A percentile compares a stretch with the other conserved stretches of the same genome.
Evolutionary conservation across 2,888 invertebrate species (phyloP).

Genomic region (Cephus spinipes): DNA sequence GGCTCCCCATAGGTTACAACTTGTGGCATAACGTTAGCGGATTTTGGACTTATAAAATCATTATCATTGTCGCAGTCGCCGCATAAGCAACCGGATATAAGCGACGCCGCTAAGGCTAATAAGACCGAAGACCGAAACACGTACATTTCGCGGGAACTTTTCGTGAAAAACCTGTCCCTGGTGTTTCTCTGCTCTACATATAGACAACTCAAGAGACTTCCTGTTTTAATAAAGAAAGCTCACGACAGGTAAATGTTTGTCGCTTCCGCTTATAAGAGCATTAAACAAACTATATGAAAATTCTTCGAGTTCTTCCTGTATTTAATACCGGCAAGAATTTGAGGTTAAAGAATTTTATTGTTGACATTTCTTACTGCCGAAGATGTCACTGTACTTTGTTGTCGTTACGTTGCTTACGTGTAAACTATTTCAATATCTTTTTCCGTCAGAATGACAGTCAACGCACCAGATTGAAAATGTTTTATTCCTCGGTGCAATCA

Average conservation of each 20-base stretch:
- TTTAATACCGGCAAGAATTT: neutral
- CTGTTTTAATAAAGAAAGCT: slow-evolving; percentile 7
- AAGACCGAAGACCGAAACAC: slow-evolving; percentile 8
- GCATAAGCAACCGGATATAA: neutral
- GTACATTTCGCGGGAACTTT: slow-evolving; percentile 15
- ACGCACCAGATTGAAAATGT: neutral
- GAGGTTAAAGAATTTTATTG: neutral
- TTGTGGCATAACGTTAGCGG: slow-evolving; percentile 20
- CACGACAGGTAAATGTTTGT: neutral
- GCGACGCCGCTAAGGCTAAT: slow-evolving; percentile 12
- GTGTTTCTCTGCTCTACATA: slow-evolving; percentile 13
- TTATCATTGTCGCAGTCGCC: neutral
- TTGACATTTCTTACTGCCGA: no score
- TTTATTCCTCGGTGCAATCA: neutral
- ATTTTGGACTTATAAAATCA: neutral
- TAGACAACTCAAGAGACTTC: neutral
- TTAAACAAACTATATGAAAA: neutral
- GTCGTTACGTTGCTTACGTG: neutral
- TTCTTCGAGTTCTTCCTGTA: neutral
- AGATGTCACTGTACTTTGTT: no score
- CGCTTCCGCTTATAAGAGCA: neutral
- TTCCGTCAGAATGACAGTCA: neutral
- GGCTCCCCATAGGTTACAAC: slow-evolving; percentile 41
- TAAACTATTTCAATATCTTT: neutral
- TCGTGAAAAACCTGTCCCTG: slow-evolving; percentile 15